Percentiles rank a stretch among this genome's conserved stretches.
These are phyloP conservation scores for Mystacornis crossleyi DNA, from an alignment of 2,113 vertebrate species.

Conservation along the genomic window DNA sequence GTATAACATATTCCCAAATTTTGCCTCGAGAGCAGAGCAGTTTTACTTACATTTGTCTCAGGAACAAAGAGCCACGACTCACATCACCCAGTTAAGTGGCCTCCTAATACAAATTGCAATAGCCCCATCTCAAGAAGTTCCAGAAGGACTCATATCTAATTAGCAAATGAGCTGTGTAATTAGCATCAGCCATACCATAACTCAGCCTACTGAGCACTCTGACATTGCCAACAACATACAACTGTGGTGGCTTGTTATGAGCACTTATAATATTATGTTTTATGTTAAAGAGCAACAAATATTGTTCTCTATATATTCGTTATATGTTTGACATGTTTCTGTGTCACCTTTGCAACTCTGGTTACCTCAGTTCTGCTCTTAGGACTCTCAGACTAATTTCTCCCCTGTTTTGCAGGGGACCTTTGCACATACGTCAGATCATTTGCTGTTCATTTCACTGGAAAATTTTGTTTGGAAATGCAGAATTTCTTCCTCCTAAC, in stretches of 20 bases:
- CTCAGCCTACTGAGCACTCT: not conserved
- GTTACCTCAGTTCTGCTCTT: not conserved
- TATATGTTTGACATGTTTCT: rapidly evolving
- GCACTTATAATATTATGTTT: not conserved
- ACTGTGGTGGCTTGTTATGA: not conserved
- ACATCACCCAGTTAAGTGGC: not conserved
- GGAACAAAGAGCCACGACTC: not conserved
- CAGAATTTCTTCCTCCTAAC: not conserved
- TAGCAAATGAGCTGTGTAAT: constrained; percentile 6
- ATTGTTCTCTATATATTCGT: not conserved
- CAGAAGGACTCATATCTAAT: not conserved
- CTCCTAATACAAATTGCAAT: not conserved
- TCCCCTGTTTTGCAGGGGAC: not conserved
- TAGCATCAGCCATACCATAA: not conserved
- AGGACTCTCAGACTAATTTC: not conserved
- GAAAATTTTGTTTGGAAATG: not conserved
- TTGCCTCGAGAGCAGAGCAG: not conserved
- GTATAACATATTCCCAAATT: not conserved
- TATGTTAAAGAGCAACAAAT: not conserved
- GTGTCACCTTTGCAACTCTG: not conserved
- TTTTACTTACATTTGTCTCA: not conserved
- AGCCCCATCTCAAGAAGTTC: not conserved
- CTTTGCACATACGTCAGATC: not conserved
- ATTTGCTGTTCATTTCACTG: not conserved
- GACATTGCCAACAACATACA: not conserved